Conservation (phyloP, 2,888 invertebrate genomes). For the Salticus scenicus region DNA sequence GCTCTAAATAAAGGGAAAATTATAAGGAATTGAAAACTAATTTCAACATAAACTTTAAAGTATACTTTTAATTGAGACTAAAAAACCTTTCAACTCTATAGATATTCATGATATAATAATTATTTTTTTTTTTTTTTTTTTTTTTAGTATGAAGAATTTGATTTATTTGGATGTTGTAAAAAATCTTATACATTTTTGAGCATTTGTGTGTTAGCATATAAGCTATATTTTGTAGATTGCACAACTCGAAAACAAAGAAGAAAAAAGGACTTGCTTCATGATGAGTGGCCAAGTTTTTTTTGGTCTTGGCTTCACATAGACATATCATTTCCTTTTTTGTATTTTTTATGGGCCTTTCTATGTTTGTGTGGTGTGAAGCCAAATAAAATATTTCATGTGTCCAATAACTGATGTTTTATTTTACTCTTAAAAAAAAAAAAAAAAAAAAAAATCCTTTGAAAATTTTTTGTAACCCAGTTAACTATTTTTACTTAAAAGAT, state of each 20-base stretch:
- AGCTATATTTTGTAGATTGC: conserved; percentile 55
- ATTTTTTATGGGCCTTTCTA: conserved; percentile 68
- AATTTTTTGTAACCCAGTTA: no score
- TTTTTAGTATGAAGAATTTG: no score
- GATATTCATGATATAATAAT: no score
- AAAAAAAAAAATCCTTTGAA: no score
- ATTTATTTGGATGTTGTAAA: conserved; percentile 1
- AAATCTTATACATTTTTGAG: conserved; percentile 47
- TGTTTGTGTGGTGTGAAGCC: conserved; percentile 64
- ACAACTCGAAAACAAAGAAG: conserved; percentile 30
- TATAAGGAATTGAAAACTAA: no score
- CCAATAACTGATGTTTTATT: conserved; percentile 1
- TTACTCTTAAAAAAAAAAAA: no score
- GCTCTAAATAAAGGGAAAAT: no score
- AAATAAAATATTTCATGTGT: conserved; percentile 68
- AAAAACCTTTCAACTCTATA: no score
- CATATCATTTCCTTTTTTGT: conserved; percentile 65
- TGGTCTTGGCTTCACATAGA: conserved; percentile 63
- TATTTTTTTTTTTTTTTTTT: no score
- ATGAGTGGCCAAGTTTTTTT: conserved; percentile 58
- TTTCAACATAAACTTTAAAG: no score
- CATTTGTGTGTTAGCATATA: conserved; percentile 61
- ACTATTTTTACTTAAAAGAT: no score
- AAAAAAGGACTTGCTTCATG: conserved; percentile 37
- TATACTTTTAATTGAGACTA: no score